Conservation (phyloP, 2,113 vertebrate genomes). For the Ageneiosus marmoratus region DNA sequence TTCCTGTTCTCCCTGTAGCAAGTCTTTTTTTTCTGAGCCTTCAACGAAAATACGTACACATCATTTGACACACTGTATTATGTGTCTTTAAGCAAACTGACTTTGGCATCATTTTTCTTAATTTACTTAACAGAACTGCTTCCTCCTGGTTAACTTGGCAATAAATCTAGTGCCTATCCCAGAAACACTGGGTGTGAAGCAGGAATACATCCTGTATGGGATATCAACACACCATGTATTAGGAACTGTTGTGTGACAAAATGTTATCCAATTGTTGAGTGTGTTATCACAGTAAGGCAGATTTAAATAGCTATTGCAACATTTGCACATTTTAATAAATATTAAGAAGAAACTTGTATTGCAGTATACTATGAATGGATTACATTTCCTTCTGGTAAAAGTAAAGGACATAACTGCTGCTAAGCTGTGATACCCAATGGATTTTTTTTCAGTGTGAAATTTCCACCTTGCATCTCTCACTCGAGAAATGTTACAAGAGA, state of each 20-base stretch:
- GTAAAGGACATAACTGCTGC: background rate
- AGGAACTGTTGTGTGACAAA: too few relatives aligned
- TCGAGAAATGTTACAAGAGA: background rate
- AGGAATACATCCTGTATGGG: background rate
- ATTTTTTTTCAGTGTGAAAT: background rate
- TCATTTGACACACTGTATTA: too few relatives aligned
- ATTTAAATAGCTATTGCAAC: background rate
- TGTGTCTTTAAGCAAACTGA: background rate
- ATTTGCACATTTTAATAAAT: background rate
- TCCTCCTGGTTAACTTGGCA: background rate
- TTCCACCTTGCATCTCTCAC: background rate
- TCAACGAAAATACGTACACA: background rate
- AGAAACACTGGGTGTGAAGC: background rate
- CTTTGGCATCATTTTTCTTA: background rate
- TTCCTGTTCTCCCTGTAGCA: background rate
- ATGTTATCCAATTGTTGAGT: background rate
- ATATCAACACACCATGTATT: background rate
- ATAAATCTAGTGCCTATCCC: background rate
- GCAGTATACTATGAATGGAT: background rate
- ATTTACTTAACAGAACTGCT: background rate
- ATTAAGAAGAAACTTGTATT: background rate
- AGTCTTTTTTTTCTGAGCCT: too few relatives aligned
- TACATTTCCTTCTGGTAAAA: background rate
- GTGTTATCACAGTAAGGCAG: background rate
- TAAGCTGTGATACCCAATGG: background rate